These are phyloP conservation scores for Argentina silus DNA, from an alignment of 2,797 vertebrate species.

Conservation along the genomic window DNA sequence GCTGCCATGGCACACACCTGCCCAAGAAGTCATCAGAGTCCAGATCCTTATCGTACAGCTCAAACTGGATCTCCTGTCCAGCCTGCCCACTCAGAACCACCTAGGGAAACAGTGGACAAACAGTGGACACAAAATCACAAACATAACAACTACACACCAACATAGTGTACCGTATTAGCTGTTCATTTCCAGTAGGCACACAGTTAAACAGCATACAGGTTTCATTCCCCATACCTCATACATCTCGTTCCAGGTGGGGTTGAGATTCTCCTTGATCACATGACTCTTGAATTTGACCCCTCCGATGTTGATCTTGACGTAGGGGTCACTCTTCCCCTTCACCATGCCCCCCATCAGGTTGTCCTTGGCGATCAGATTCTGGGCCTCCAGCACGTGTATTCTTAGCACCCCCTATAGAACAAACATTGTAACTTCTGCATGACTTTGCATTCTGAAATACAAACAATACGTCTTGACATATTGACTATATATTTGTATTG, in stretches of 20 bases:
- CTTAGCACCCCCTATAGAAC: conserved; percentile 86
- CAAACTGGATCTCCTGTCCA: conserved; percentile 90
- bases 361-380: conserved; percentile 90
- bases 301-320: conserved; percentile 87
- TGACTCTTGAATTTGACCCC: conserved; percentile 82
- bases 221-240: conserved; percentile 84
- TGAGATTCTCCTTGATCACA: conserved; percentile 89
- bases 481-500: background rate
- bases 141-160: background rate
- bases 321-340: conserved; percentile 95
- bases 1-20: conserved; percentile 35
- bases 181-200: too few relatives aligned
- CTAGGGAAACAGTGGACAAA: conserved; percentile 69
- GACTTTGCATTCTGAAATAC: background rate
- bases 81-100: conserved; percentile 86
- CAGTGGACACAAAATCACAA: background rate
- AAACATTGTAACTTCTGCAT: conserved; percentile 28
- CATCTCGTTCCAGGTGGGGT: conserved; percentile 94
- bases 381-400: conserved; percentile 89
- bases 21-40: conserved; percentile 94
- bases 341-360: conserved; percentile 89
- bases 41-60: conserved; percentile 92
- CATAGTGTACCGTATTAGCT: too few relatives aligned
- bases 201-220: background rate
- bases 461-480: background rate